Evolutionary conservation across 1,140 invertebrate genomes (phyloP).

Genomic region (Piezodorus guildinii): DNA sequence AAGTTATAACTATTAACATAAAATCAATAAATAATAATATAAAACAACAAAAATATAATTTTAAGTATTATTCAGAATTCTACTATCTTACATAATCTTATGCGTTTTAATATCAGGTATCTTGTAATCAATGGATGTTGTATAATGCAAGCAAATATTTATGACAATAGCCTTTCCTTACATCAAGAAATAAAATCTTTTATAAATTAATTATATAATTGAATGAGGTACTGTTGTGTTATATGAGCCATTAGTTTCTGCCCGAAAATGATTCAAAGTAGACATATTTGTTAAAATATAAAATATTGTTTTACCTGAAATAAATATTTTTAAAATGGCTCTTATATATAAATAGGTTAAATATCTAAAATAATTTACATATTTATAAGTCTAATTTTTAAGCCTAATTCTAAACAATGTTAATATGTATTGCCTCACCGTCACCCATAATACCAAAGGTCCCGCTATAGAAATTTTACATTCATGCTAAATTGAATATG

Average conservation of each 20-base stretch:
- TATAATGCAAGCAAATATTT: background rate
- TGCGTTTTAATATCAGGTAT: conserved; percentile 3
- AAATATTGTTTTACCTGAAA: too few relatives aligned
- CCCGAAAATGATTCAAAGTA: too few relatives aligned
- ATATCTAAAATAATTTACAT: conserved; percentile 10
- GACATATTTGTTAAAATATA: too few relatives aligned
- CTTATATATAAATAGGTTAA: conserved; percentile 1
- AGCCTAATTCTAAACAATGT: conserved; percentile 1
- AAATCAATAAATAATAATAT: conserved; percentile 10
- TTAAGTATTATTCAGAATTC: background rate
- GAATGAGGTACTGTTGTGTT: conserved; percentile 12
- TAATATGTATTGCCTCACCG: conserved; percentile 17
- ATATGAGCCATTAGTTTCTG: conserved; percentile 9
- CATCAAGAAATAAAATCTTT: background rate
- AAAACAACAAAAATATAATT: conserved; percentile 12
- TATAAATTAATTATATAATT: background rate
- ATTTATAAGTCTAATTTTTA: conserved; percentile 10
- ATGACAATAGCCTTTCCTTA: background rate
- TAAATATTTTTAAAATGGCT: background rate
- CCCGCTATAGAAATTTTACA: conserved; percentile 15
- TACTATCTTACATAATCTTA: conserved; percentile 13
- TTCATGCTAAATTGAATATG: conserved; percentile 7
- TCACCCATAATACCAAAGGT: conserved; percentile 6
- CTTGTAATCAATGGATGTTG: conserved; percentile 1
- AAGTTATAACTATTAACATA: conserved; percentile 4